These are phyloP conservation scores for Mimas tiliae DNA, from an alignment of 2,888 invertebrate genomes.

Conservation along the genomic window DNA sequence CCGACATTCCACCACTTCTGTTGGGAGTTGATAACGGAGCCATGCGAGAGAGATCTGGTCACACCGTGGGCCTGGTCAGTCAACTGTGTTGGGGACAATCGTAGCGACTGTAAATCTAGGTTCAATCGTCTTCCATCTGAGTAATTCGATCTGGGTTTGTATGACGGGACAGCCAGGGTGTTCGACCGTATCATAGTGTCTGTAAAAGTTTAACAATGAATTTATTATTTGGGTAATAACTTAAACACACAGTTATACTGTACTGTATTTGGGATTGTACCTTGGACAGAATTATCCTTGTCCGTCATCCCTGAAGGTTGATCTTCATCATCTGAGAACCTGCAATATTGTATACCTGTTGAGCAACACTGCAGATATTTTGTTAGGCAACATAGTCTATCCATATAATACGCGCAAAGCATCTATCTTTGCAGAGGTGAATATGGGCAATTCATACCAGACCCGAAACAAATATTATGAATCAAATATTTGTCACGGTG, in stretches of 20 bases:
- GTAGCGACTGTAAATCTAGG: conserved; percentile 69
- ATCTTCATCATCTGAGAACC: conserved; percentile 81
- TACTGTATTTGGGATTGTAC: conserved; percentile 46
- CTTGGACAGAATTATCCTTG: conserved; percentile 75
- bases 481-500: too few relatives aligned
- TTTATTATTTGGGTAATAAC: not conserved
- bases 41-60: conserved; percentile 87
- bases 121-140: conserved; percentile 68
- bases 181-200: conserved; percentile 83
- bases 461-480: too few relatives aligned
- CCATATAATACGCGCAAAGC: too few relatives aligned
- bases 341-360: too few relatives aligned
- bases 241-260: too few relatives aligned
- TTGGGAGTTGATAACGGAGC: conserved; percentile 84
- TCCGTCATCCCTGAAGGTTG: conserved; percentile 83
- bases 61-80: conserved; percentile 75
- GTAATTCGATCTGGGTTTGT: conserved; percentile 73
- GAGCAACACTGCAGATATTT: too few relatives aligned
- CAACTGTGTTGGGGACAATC: conserved; percentile 71
- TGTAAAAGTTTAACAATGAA: conserved; percentile 47
- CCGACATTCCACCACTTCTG: conserved; percentile 81
- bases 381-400: too few relatives aligned
- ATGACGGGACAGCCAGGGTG: conserved; percentile 79
- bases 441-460: too few relatives aligned
- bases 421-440: too few relatives aligned